Conservation (phyloP, 2,888 invertebrate species). For the Eretmocerus hayati region DNA sequence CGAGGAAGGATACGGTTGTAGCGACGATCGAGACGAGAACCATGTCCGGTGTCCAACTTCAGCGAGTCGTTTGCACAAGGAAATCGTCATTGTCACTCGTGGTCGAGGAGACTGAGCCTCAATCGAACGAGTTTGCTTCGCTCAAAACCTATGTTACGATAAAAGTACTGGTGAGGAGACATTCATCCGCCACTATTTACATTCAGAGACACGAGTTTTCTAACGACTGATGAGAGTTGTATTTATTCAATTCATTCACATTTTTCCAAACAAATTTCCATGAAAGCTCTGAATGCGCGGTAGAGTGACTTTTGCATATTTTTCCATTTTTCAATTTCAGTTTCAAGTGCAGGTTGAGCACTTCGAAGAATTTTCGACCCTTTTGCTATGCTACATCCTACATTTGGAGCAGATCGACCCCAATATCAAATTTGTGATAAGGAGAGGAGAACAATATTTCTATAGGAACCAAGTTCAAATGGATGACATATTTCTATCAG, state of each 20-base stretch:
- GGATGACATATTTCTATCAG: constrained; percentile 24
- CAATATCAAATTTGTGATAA: constrained; percentile 28
- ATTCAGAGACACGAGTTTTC: too few species aligned
- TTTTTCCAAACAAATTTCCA: not conserved
- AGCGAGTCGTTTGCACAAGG: constrained; percentile 4
- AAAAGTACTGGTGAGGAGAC: constrained; percentile 6
- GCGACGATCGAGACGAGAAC: constrained; percentile 10
- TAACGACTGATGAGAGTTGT: too few species aligned
- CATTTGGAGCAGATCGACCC: constrained; percentile 18
- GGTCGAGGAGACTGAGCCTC: not conserved
- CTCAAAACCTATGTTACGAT: constrained; percentile 8
- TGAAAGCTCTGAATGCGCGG: too few species aligned
- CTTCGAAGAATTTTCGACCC: constrained; percentile 21
- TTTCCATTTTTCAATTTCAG: constrained; percentile 31
- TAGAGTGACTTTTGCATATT: too few species aligned
- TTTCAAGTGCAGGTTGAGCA: constrained; percentile 20
- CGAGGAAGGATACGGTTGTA: not conserved
- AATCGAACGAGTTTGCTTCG: constrained; percentile 3
- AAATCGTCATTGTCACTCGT: not conserved
- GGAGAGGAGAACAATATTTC: constrained; percentile 17
- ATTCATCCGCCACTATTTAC: too few species aligned
- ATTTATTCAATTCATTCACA: too few species aligned
- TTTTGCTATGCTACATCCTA: constrained; percentile 23
- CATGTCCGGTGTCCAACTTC: not conserved
- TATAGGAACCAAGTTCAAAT: constrained; percentile 26